phyloP scores from a whole-genome alignment of 2,888 invertebrate species.

The Leptopterna dolabrata region DNA sequence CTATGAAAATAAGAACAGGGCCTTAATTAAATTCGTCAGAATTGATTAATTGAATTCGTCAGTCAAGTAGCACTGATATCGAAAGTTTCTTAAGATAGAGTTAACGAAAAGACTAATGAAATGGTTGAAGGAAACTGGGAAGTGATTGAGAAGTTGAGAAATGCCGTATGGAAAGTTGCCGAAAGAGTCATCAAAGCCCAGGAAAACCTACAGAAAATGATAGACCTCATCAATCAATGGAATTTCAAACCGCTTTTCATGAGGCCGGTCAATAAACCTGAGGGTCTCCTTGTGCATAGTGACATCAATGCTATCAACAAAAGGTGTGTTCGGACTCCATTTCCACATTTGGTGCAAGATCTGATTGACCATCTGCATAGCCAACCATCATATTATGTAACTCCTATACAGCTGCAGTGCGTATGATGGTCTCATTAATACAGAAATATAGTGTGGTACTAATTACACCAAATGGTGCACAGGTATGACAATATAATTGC shows the following conservation, averaged over 20 bases:
- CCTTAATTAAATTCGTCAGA: too few relatives aligned
- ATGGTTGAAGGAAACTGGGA: slow-evolving; percentile 35
- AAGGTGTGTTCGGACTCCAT: slow-evolving; percentile 51
- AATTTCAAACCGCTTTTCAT: slow-evolving; percentile 80
- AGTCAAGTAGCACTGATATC: too few relatives aligned
- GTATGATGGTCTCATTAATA: too few relatives aligned
- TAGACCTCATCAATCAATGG: slow-evolving; percentile 76
- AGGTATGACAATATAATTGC: slow-evolving; percentile 69
- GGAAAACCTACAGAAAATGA: slow-evolving; percentile 73
- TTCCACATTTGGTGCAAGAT: too few relatives aligned
- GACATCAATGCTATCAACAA: slow-evolving; percentile 70
- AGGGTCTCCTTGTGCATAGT: slow-evolving; percentile 70
- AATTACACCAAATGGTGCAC: neutral
- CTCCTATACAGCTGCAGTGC: too few relatives aligned
- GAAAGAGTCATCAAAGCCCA: slow-evolving; percentile 77
- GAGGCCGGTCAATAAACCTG: slow-evolving; percentile 74
- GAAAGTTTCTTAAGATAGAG: too few relatives aligned
- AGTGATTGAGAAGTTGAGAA: slow-evolving; percentile 73
- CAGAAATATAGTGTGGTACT: neutral
- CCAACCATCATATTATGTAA: too few relatives aligned
- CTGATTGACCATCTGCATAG: too few relatives aligned
- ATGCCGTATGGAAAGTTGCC: slow-evolving; percentile 78
- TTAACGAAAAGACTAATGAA: too few relatives aligned
- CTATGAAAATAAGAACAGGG: neutral
- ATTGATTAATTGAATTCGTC: too few relatives aligned